These are phyloP conservation scores for Ptilorrhoa leucosticta DNA, from an alignment of 2,113 vertebrate species.

Conservation along the genomic window DNA sequence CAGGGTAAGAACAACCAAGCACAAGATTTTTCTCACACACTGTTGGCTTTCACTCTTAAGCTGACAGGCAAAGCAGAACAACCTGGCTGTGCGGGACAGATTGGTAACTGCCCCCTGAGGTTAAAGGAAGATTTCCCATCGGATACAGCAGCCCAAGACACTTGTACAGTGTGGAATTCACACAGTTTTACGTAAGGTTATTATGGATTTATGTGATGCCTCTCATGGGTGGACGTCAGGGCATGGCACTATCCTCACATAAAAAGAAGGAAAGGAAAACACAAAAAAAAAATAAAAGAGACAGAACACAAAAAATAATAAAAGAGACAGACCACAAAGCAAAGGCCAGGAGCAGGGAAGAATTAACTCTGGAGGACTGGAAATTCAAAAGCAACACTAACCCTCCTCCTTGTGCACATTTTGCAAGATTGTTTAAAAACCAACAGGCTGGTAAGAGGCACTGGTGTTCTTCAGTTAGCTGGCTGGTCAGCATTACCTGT, in stretches of 20 bases:
- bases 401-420: neutral
- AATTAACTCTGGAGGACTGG: neutral
- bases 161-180: neutral
- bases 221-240: neutral
- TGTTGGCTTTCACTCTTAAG: slow-evolving; percentile 12
- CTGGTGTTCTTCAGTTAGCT: neutral
- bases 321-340: neutral
- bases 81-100: neutral
- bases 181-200: neutral
- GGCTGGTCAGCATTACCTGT: slow-evolving; percentile 74
- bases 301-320: neutral
- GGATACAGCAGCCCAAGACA: neutral
- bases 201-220: neutral
- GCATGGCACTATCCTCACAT: neutral
- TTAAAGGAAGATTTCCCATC: neutral
- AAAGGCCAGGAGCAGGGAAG: neutral
- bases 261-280: neutral
- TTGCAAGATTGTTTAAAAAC: neutral
- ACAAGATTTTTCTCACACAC: neutral
- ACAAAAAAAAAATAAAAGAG: neutral
- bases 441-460: neutral
- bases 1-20: neutral
- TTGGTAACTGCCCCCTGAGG: neutral
- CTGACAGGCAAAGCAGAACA: neutral
- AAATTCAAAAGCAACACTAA: neutral